Conservation (phyloP, 2,113 vertebrate genomes). For the Phocoena phocoena region DNA sequence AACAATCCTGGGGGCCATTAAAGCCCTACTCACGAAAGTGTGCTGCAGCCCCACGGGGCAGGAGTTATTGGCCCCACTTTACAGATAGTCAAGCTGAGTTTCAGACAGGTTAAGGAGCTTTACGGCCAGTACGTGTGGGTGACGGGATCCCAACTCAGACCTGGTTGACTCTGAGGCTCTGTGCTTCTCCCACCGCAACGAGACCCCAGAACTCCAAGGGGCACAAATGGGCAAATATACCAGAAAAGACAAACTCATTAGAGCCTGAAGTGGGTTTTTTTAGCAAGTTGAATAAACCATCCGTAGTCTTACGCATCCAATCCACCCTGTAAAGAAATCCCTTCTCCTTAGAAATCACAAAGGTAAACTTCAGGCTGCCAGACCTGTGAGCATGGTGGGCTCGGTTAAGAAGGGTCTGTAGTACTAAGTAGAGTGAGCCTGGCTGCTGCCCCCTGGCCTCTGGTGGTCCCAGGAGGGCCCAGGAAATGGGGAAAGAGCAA, state of each 20-base stretch:
- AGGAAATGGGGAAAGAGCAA: neutral
- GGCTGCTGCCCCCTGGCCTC: neutral
- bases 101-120: neutral
- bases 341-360: neutral
- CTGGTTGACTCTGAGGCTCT: neutral
- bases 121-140: neutral
- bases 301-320: neutral
- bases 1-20: neutral
- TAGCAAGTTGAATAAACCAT: neutral
- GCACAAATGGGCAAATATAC: neutral
- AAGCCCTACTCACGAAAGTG: neutral
- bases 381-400: accelerated
- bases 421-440: neutral
- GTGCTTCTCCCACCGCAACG: too few relatives aligned
- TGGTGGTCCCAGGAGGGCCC: neutral
- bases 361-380: neutral
- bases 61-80: neutral
- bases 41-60: accelerated
- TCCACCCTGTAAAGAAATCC: neutral
- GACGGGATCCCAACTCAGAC: neutral
- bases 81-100: neutral
- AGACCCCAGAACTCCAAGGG: neutral
- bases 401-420: neutral
- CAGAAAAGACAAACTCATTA: neutral
- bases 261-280: neutral